Percentiles rank a stretch among this genome's conserved stretches.
Evolutionary conservation across 2,797 vertebrate genomes (phyloP).

Genomic region (Chelmon rostratus): DNA sequence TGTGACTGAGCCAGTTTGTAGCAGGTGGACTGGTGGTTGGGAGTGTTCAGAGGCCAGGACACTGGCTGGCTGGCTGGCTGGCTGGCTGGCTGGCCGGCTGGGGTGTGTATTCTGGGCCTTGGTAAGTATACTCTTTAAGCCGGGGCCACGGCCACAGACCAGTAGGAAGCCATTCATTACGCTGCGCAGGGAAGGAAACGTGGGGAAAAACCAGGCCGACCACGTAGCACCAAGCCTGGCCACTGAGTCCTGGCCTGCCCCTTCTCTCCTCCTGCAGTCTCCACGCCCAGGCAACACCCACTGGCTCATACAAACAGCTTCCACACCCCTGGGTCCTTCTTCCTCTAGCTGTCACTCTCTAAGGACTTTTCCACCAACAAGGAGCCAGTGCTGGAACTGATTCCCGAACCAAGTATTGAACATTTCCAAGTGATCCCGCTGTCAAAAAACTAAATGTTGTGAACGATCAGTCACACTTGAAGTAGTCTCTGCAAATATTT

Average conservation of each 20-base stretch:
- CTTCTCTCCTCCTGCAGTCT: slow-evolving; percentile 70
- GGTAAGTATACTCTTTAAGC: slow-evolving; percentile 87
- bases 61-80: slow-evolving; percentile 57
- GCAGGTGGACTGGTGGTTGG: slow-evolving; percentile 79
- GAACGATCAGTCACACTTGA: not conserved
- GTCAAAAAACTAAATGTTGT: not conserved
- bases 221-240: slow-evolving; percentile 83
- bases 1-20: slow-evolving; percentile 61
- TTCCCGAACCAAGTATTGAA: slow-evolving; percentile 49
- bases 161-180: slow-evolving; percentile 89
- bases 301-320: slow-evolving; percentile 70
- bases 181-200: slow-evolving; percentile 80
- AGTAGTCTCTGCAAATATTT: slow-evolving; percentile 18
- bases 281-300: slow-evolving; percentile 81
- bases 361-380: slow-evolving; percentile 53
- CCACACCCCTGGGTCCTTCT: slow-evolving; percentile 57
- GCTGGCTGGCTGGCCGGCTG: slow-evolving; percentile 47
- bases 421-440: slow-evolving; percentile 39
- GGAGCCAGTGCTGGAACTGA: slow-evolving; percentile 25
- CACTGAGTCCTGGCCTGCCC: slow-evolving; percentile 74
- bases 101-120: slow-evolving; percentile 81
- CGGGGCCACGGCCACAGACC: slow-evolving; percentile 83
- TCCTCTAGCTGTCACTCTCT: slow-evolving; percentile 47
- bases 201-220: slow-evolving; percentile 85
- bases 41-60: slow-evolving; percentile 73